These are phyloP conservation scores for Telenomus remus DNA, from an alignment of 1,140 invertebrate genomes.

Conservation along the genomic window DNA sequence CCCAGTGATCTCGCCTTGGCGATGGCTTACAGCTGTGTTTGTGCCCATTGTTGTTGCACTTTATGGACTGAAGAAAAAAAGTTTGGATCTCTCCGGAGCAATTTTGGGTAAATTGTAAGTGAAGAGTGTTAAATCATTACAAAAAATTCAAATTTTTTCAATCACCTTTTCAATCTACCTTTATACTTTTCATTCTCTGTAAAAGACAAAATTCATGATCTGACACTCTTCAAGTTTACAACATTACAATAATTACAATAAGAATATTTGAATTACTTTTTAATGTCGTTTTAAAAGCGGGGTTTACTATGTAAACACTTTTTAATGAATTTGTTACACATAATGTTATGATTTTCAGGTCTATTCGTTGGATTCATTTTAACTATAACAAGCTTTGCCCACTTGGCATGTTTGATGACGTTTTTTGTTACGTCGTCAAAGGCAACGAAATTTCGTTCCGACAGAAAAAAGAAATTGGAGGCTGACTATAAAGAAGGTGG, in stretches of 20 bases:
- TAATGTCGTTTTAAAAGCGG: no score
- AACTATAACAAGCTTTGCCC: constrained; percentile 86
- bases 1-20: constrained; percentile 80
- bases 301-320: no score
- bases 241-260: no score
- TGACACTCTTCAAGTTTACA: no score
- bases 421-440: constrained; percentile 90
- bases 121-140: not conserved
- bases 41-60: constrained; percentile 79
- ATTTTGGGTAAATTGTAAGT: constrained; percentile 77
- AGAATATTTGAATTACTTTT: no score
- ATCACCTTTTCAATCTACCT: no score
- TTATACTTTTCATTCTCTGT: no score
- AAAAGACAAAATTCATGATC: no score
- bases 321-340: no score
- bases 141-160: not conserved
- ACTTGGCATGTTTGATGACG: constrained; percentile 82
- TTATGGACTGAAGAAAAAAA: constrained; percentile 36
- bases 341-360: constrained; percentile 71
- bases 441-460: constrained; percentile 85
- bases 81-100: constrained; percentile 80
- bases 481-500: constrained; percentile 89
- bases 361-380: constrained; percentile 87
- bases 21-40: constrained; percentile 83
- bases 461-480: constrained; percentile 85